phyloP scores from a whole-genome alignment of 2,113 vertebrate genomes.

The Amia ocellicauda region DNA sequence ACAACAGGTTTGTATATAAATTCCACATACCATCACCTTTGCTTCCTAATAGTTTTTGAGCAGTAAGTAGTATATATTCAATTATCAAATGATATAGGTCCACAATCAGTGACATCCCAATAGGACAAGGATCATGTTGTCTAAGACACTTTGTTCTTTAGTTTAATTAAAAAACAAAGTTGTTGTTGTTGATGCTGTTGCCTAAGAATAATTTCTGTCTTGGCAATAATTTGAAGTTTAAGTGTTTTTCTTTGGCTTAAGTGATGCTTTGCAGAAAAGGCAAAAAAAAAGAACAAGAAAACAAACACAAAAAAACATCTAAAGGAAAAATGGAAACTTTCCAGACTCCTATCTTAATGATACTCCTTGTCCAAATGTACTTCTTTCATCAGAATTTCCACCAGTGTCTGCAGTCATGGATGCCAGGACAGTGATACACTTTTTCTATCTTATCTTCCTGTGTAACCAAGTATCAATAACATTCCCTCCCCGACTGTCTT shows the following conservation, averaged over 20 bases:
- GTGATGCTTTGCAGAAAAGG: slow-evolving; percentile 44
- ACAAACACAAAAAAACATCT: slow-evolving; percentile 64
- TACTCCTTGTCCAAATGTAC: slow-evolving; percentile 75
- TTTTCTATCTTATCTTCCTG: slow-evolving; percentile 58
- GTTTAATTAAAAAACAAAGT: too few relatives aligned
- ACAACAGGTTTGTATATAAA: too few relatives aligned
- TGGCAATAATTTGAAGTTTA: background rate
- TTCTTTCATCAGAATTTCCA: slow-evolving; percentile 82
- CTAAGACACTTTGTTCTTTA: too few relatives aligned
- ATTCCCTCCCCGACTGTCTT: slow-evolving; percentile 54
- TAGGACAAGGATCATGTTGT: too few relatives aligned
- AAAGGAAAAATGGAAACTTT: slow-evolving; percentile 72
- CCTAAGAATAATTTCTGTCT: too few relatives aligned
- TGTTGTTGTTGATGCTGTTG: slow-evolving; percentile 9
- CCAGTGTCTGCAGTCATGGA: slow-evolving; percentile 53
- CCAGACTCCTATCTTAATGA: slow-evolving; percentile 73
- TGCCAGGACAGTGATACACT: slow-evolving; percentile 64
- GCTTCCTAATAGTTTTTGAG: too few relatives aligned
- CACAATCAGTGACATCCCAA: too few relatives aligned
- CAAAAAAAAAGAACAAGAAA: too few relatives aligned
- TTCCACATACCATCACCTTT: too few relatives aligned
- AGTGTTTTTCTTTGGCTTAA: slow-evolving; percentile 36
- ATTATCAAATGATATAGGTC: too few relatives aligned
- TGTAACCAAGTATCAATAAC: slow-evolving; percentile 62
- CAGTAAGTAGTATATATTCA: too few relatives aligned